phyloP scores from a whole-genome alignment of 1,140 invertebrate genomes.

The Heliothis virescens region DNA sequence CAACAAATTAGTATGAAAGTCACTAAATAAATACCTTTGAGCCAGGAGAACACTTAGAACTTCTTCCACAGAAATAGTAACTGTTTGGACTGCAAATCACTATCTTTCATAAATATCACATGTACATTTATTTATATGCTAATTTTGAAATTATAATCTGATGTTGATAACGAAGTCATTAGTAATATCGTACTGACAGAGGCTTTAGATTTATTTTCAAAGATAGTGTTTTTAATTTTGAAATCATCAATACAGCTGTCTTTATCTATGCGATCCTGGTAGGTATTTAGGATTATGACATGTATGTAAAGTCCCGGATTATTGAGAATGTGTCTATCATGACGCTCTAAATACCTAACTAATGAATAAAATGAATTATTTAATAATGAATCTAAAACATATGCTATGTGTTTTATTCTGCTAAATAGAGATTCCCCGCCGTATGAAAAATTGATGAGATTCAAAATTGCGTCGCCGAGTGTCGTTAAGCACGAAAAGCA shows the following conservation, averaged over 20 bases:
- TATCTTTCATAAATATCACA: neutral
- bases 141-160: neutral
- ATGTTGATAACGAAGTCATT: neutral
- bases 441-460: conserved; percentile 32
- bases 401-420: neutral
- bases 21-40: too few species aligned
- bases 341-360: too few species aligned
- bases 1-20: too few species aligned
- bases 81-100: neutral
- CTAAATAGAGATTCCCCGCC: neutral
- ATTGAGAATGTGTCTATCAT: neutral
- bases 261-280: conserved; percentile 9
- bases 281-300: neutral
- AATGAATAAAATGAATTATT: neutral
- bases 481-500: neutral
- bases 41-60: too few species aligned
- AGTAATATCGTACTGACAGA: neutral
- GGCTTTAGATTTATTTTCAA: neutral
- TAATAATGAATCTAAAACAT: neutral
- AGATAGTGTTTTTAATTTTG: too few species aligned
- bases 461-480: conserved; percentile 3
- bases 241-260: neutral
- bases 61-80: too few species aligned
- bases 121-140: neutral
- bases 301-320: neutral